Conservation (phyloP, 2,797 vertebrate species). For the Acanthurus leucopareius region DNA sequence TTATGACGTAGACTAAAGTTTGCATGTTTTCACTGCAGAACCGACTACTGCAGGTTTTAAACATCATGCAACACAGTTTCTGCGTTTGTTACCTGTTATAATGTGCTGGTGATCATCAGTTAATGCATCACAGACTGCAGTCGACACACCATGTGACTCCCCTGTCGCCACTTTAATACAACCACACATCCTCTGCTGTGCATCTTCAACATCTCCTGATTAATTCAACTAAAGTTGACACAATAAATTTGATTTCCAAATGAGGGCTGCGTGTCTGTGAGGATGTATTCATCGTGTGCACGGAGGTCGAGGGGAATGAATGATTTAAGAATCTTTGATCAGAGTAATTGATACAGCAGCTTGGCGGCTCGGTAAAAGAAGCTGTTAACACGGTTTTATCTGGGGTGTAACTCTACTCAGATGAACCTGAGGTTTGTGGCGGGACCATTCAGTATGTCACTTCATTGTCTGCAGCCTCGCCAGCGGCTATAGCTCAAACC, state of each 20-base stretch:
- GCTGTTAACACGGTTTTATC: slow-evolving; percentile 89
- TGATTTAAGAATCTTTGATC: slow-evolving; percentile 86
- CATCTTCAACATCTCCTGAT: slow-evolving; percentile 14
- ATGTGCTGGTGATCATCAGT: too few relatives aligned
- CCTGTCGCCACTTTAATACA: not conserved
- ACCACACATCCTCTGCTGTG: not conserved
- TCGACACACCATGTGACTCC: not conserved
- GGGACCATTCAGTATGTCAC: slow-evolving; percentile 82
- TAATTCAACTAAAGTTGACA: not conserved
- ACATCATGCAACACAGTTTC: too few relatives aligned
- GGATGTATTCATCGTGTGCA: slow-evolving; percentile 65
- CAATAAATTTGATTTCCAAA: slow-evolving; percentile 35
- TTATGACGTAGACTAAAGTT: too few relatives aligned
- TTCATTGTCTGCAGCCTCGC: slow-evolving; percentile 79
- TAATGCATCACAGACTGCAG: too few relatives aligned
- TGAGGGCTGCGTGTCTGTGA: slow-evolving; percentile 33
- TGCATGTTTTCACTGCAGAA: too few relatives aligned
- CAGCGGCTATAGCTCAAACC: slow-evolving; percentile 82
- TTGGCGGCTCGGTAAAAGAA: slow-evolving; percentile 88
- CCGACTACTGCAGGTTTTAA: too few relatives aligned
- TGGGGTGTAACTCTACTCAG: slow-evolving; percentile 82
- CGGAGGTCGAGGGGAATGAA: slow-evolving; percentile 53
- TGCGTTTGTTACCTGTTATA: too few relatives aligned
- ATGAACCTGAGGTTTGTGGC: slow-evolving; percentile 81
- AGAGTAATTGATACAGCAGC: slow-evolving; percentile 83